Conservation (phyloP, 2,113 vertebrate species). For the Lepidothrix coronata region DNA sequence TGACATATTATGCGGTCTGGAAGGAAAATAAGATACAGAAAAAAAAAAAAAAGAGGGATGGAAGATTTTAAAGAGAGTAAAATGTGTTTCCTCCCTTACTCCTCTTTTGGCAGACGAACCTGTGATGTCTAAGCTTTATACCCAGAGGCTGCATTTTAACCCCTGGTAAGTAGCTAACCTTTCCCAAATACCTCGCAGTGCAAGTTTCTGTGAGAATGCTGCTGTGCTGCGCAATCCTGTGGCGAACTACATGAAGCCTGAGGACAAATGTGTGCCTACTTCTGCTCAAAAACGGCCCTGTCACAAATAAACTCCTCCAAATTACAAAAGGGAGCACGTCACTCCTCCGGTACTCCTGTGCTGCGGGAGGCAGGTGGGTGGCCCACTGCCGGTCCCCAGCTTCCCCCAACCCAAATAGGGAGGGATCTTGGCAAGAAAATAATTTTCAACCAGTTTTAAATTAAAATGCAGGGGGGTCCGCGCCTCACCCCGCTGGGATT, state of each 20-base stretch:
- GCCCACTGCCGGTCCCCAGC: not conserved
- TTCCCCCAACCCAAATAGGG: fast-evolving
- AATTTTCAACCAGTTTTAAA: not conserved
- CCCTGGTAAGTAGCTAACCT: not conserved
- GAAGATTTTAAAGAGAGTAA: not conserved
- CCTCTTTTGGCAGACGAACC: not conserved
- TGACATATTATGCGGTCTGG: not conserved
- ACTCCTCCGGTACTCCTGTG: not conserved
- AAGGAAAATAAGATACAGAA: not conserved
- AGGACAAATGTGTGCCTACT: not conserved
- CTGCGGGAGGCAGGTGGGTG: not conserved
- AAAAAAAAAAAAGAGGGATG: not conserved
- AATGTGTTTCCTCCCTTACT: not conserved
- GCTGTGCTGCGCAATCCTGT: not conserved
- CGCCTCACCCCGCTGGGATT: fast-evolving
- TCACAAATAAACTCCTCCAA: not conserved
- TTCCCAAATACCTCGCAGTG: not conserved
- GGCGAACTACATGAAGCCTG: not conserved
- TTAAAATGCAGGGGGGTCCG: fast-evolving
- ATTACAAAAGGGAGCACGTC: fast-evolving
- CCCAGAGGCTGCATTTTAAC: not conserved
- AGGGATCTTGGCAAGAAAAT: not conserved
- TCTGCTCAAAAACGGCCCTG: not conserved
- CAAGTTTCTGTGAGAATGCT: not conserved
- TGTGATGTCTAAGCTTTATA: not conserved